phyloP scores from a whole-genome alignment of 2,113 vertebrate species.

The Reinhardtius hippoglossoides region DNA sequence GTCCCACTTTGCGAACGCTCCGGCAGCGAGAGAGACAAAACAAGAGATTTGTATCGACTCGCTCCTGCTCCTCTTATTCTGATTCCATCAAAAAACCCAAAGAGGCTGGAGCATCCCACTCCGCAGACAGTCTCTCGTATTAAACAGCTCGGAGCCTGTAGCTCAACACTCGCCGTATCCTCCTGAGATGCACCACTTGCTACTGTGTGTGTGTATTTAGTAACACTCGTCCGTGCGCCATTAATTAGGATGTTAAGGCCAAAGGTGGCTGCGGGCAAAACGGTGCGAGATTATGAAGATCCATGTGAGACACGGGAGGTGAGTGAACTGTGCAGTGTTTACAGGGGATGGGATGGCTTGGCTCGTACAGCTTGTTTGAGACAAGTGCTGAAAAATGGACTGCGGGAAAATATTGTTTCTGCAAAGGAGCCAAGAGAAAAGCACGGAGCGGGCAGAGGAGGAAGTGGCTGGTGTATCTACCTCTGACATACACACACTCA shows the following conservation, averaged over 20 bases:
- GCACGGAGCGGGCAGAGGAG: constrained; percentile 33
- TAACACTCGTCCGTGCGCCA: constrained; percentile 13
- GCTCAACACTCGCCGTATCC: constrained; percentile 9
- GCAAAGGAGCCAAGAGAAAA: constrained; percentile 55
- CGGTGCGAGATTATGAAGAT: not conserved
- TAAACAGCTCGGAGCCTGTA: constrained; percentile 7
- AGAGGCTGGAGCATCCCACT: not conserved
- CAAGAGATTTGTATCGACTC: too few relatives aligned
- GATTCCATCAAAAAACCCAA: constrained; percentile 5
- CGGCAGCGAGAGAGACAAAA: not conserved
- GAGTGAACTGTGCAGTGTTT: constrained; percentile 42
- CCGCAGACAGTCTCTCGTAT: not conserved
- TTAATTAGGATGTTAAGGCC: constrained; percentile 30
- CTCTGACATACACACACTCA: constrained; percentile 12
- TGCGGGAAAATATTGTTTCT: constrained; percentile 62
- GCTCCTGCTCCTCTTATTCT: not conserved
- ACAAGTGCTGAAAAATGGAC: constrained; percentile 52
- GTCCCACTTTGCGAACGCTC: not conserved
- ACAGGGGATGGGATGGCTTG: constrained; percentile 4
- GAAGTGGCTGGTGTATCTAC: constrained; percentile 55
- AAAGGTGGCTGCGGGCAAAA: constrained; percentile 23
- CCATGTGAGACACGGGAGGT: constrained; percentile 11
- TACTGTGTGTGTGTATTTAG: not conserved
- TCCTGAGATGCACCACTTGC: not conserved
- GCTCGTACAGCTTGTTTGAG: constrained; percentile 21